phyloP scores from a whole-genome alignment of 2,113 vertebrate genomes.

The Mormoops blainvillei region DNA sequence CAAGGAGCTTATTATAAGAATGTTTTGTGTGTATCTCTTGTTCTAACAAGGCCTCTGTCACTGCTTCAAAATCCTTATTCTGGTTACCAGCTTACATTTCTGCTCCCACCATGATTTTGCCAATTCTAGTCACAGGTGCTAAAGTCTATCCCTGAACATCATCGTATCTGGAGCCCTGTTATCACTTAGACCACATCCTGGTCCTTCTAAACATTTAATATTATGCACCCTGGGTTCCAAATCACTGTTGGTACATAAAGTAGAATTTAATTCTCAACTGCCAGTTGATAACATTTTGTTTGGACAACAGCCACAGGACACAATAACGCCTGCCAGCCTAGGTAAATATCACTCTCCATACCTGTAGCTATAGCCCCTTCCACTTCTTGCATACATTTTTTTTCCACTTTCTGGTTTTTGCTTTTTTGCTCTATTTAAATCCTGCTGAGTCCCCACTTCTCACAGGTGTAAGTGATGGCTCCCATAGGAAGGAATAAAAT shows the following conservation, averaged over 20 bases:
- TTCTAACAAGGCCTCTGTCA: not conserved
- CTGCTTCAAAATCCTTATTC: not conserved
- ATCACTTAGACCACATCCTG: not conserved
- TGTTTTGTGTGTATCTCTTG: not conserved
- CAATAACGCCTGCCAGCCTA: not conserved
- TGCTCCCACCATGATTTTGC: not conserved
- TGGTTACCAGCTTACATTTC: not conserved
- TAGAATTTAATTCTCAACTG: not conserved
- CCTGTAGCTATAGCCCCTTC: not conserved
- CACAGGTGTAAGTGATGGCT: not conserved
- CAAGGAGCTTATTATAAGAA: not conserved
- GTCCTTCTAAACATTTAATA: not conserved
- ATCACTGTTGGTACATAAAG: not conserved
- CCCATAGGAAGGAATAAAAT: not conserved
- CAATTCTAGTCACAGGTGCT: not conserved
- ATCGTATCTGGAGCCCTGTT: not conserved
- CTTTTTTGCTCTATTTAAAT: not conserved
- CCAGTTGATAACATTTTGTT: not conserved
- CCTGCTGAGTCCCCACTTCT: not conserved
- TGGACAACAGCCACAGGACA: not conserved
- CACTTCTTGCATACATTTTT: not conserved
- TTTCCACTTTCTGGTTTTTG: not conserved
- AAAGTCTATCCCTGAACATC: not conserved
- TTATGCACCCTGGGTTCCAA: not conserved
- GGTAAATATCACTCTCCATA: not conserved